Conservation (phyloP, 2,113 vertebrate genomes). For the Peromyscus californicus region DNA sequence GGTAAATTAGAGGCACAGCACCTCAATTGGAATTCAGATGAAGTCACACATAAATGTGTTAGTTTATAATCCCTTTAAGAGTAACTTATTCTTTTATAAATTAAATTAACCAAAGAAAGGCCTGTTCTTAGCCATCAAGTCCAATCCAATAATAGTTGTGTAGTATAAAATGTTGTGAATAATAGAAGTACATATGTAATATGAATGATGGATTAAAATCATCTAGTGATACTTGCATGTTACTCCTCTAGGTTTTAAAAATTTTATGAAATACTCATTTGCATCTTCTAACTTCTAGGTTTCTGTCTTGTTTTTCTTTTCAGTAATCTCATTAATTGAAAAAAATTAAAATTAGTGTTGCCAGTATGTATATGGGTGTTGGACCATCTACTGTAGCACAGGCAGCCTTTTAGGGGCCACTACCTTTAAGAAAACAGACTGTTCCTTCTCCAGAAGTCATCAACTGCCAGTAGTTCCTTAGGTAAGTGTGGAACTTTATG, state of each 20-base stretch:
- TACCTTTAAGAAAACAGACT: not conserved
- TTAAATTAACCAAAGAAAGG: constrained; percentile 55
- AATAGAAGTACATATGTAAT: constrained; percentile 42
- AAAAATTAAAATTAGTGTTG: not conserved
- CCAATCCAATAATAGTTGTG: constrained; percentile 40
- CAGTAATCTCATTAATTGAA: constrained; percentile 24
- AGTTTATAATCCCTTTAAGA: constrained; percentile 62
- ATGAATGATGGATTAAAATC: constrained; percentile 52
- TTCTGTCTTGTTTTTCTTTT: not conserved
- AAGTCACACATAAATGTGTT: constrained; percentile 66
- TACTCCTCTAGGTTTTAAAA: constrained; percentile 42
- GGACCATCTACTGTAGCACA: no score
- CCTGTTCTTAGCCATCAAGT: not conserved
- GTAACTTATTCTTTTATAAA: constrained; percentile 52
- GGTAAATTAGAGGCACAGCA: constrained; percentile 42
- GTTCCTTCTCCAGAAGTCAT: not conserved
- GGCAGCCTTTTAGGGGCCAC: not conserved
- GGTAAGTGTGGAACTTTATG: not conserved
- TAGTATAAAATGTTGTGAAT: not conserved
- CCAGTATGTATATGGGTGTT: not conserved
- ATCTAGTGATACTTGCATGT: not conserved
- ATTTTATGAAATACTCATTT: constrained; percentile 33
- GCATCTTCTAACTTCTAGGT: constrained; percentile 53
- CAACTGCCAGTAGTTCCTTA: not conserved
- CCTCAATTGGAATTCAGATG: constrained; percentile 58